These are phyloP conservation scores for Leucania comma DNA, from an alignment of 2,888 invertebrate genomes.

Conservation along the genomic window DNA sequence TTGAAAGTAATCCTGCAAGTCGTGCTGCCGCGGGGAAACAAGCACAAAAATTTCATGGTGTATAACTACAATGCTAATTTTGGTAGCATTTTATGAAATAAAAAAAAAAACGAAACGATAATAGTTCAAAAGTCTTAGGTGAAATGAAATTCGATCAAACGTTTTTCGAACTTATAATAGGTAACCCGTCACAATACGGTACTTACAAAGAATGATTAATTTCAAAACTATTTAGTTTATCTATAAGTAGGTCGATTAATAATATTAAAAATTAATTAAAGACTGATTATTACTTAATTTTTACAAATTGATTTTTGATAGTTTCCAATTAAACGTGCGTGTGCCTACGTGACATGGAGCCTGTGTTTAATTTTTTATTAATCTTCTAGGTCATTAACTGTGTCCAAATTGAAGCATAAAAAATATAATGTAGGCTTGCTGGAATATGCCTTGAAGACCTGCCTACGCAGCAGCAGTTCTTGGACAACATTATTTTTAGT, in stretches of 20 bases:
- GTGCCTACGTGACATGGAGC: conserved; percentile 72
- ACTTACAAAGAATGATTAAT: not conserved
- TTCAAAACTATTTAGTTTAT: conserved; percentile 21
- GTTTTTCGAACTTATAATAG: no score
- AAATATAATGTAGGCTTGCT: not conserved
- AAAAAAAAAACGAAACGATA: no score
- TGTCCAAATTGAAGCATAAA: conserved; percentile 3
- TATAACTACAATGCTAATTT: no score
- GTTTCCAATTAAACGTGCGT: conserved; percentile 56
- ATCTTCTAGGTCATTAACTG: conserved; percentile 3
- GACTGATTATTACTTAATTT: conserved; percentile 24
- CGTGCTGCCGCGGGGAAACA: no score
- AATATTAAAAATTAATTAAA: conserved; percentile 10
- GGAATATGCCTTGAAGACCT: not conserved
- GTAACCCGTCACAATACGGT: not conserved
- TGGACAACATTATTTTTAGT: no score
- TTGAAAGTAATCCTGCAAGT: no score
- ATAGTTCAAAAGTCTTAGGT: no score
- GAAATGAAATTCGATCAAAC: no score
- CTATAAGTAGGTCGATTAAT: conserved; percentile 33
- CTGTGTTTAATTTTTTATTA: not conserved
- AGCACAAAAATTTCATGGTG: no score
- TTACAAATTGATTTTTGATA: conserved; percentile 68
- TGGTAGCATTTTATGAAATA: no score
- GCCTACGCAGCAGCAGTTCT: no score